Base-by-base conservation (phyloP, 2,113 vertebrate genomes). In the Chionodraco myersi region DNA sequence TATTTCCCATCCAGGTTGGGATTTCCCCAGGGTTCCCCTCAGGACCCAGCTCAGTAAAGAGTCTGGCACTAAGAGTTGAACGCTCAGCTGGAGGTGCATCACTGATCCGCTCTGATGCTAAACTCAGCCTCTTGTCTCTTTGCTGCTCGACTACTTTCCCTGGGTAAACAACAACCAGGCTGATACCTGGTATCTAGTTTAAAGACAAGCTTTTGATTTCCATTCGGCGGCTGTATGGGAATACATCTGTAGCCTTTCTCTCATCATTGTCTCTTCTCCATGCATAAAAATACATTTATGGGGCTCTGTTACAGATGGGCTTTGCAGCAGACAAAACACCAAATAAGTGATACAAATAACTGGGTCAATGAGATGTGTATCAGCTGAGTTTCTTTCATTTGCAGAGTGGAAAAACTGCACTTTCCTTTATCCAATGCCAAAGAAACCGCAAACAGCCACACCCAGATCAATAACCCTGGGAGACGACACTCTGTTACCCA, bases 21-120 rank as follows among this genome's bases (percentile, higher is more conserved):
- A 71, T 83, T 76, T 83, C 80, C 86, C 48, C 48, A 64, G 70
- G 78, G 78, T 79, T 85, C 18, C 69, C 74, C 77, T 74, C 34
- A 67, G 75, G 85, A 82, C 58, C 56, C 6, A 8, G 74, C 54
- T 67, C 3, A 10, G 75, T 70, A 34, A 82, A 63, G 18, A 26
- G 41, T 71, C 72, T 65, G 73, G 60, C 70, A 63, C 72, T 1
- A 26, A 2, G 12, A 66, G 54, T 47, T 82, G 48, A 83, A 83
- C 82, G 68, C 78, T 75, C 84, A 68, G 80, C 41, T 80, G 70
- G 76, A 79, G 77, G 80, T 78, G 36, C 66, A 71, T 34, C 53
- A 67, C 47, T 76, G 75, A 83, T 86, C 67, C 2, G 3, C 72
- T 68, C 16, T 21, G 10, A 85, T 54, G 74, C 77, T 45, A 75